Evolutionary conservation across 2,797 vertebrate species (phyloP).

Genomic region (Clarias fuscus): DNA sequence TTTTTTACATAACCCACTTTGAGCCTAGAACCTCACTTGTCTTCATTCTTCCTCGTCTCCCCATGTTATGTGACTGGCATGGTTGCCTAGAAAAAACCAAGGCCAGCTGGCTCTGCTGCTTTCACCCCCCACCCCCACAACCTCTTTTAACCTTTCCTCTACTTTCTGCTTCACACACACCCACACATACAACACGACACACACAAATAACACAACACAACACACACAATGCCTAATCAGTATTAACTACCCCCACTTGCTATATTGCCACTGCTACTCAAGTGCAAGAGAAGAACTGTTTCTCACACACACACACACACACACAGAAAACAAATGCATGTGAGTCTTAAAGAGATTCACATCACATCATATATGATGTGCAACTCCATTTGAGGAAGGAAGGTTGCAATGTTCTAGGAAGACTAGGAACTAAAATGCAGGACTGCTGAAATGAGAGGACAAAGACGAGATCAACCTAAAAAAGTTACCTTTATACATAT

Average conservation of each 20-base stretch:
- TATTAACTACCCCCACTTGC: slow-evolving; percentile 40
- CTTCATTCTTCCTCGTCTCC: slow-evolving; percentile 25
- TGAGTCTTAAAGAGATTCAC: no score
- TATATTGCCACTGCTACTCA: slow-evolving; percentile 39
- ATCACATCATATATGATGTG: background rate
- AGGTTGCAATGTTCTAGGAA: background rate
- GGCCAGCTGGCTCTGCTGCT: slow-evolving; percentile 52
- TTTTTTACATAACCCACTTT: slow-evolving; percentile 47
- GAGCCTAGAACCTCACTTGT: slow-evolving; percentile 27
- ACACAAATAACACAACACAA: slow-evolving; percentile 18
- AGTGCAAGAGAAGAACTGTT: slow-evolving; percentile 32
- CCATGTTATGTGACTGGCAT: slow-evolving; percentile 51
- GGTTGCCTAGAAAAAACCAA: slow-evolving; percentile 47
- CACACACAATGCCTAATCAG: slow-evolving; percentile 28
- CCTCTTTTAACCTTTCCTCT: slow-evolving; percentile 34
- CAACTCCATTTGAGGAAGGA: background rate
- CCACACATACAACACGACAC: slow-evolving; percentile 15
- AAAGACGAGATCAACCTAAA: background rate
- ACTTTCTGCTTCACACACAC: slow-evolving; percentile 29
- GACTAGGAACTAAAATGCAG: background rate
- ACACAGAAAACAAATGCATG: no score
- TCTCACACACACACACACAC: no score
- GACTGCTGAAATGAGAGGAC: background rate
- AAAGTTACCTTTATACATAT: background rate
- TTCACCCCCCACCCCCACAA: background rate